Evolutionary conservation across 1,140 invertebrate species (phyloP), one percentile per base, ranked within the genome.

Genomic region (Drosophila lacteicornis): DNA sequence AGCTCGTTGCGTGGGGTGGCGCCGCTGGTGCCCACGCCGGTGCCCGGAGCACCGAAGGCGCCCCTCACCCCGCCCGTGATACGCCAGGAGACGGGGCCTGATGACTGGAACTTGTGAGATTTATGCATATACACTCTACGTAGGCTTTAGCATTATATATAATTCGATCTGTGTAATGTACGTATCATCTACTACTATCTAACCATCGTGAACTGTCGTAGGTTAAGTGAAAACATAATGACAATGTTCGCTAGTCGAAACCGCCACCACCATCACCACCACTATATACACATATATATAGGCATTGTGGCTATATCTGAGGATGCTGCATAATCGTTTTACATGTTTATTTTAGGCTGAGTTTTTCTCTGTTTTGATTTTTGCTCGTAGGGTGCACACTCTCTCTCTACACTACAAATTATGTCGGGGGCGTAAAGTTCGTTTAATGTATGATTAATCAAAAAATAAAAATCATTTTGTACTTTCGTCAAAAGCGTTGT

Each of bases 71-170:
- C 86, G 36, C 71, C 86, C 47, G 62, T 80, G n/a, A 79, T 83
- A 58, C 84, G 75, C 15, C 75, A 88, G 67, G 85, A 88, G 79
- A 67, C 85, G 62, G 86, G 85, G 40, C 85, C 85, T 63, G 85
- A 88, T 71, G 85, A 88, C 85, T 90, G 85, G 84, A 88, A 91
- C 46, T 86, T 90, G 86, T 90, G 86, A 90, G 86, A 90, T 90
- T 90, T 76, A 65, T 59, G 65, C 67, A 67, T 75, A 82, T 75
- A 82, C 77, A 84, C 56, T 71, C 46, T 62, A 88, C 22, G 63
- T 82, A 88, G 76, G 73, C 76, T 77, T 61, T 80, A 73, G 46
- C 38, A 30, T 33, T 71, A 49, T 66, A 58, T 51, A 19, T 51
- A 63, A 50, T 59, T 80, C 53, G 47, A 70, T 65, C 60, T 57